A percentile compares a stretch with the other conserved stretches of the same genome.
Conservation (phyloP, 2,113 vertebrate species). For the Euleptes europaea region DNA sequence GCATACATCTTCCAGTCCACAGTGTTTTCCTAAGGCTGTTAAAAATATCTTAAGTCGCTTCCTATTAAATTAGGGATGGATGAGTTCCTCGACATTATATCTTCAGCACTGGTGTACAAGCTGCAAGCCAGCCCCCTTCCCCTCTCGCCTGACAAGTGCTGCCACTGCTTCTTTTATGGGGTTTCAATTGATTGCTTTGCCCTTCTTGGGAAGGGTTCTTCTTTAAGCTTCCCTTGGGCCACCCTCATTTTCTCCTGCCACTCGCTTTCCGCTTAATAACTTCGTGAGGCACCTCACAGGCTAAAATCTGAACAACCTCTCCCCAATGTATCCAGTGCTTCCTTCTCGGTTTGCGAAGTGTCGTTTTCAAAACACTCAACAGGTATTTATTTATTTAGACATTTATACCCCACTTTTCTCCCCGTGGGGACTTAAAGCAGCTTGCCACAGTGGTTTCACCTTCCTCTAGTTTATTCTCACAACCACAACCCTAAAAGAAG, state of each 20-base stretch:
- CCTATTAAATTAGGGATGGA: slow-evolving; percentile 51
- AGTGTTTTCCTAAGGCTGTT: slow-evolving; percentile 42
- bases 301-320: not conserved
- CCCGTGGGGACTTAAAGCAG: too few species aligned
- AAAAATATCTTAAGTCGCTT: slow-evolving; percentile 32
- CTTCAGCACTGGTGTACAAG: slow-evolving; percentile 24
- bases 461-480: too few species aligned
- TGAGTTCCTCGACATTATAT: slow-evolving; percentile 53
- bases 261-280: not conserved
- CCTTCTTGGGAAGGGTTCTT: slow-evolving; percentile 11
- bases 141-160: not conserved
- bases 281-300: not conserved
- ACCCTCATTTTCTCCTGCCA: not conserved
- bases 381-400: too few species aligned
- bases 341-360: not conserved
- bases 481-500: too few species aligned
- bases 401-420: too few species aligned
- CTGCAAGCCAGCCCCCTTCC: not conserved
- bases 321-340: not conserved
- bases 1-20: slow-evolving; percentile 44
- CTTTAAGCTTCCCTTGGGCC: slow-evolving; percentile 8
- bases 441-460: too few species aligned
- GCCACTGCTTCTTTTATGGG: not conserved
- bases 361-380: not conserved
- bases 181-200: slow-evolving; percentile 11